Percentiles rank a stretch among this genome's conserved stretches.
phyloP scores from a whole-genome alignment of 2,113 vertebrate genomes.

The Corythornis cristatus region DNA sequence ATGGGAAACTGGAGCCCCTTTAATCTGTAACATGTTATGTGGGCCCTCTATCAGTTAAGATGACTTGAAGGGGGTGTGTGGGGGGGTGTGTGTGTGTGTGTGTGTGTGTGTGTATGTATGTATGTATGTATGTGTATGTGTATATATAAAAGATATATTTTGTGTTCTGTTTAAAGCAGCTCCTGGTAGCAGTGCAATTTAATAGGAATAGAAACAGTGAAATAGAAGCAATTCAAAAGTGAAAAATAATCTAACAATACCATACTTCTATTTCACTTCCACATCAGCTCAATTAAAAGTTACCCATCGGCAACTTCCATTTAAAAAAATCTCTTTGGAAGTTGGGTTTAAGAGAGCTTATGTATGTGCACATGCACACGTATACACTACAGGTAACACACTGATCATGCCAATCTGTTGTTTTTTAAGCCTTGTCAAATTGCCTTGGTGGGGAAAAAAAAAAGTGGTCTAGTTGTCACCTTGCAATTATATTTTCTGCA shows the following conservation, averaged over 20 bases:
- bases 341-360: background rate
- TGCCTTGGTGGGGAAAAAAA: background rate
- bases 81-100: background rate
- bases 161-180: background rate
- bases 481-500: background rate
- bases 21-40: conserved; percentile 5
- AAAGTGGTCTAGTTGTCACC: background rate
- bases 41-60: background rate
- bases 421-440: background rate
- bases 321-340: background rate
- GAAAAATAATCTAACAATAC: background rate
- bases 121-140: background rate
- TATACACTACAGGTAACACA: accelerated
- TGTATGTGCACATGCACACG: accelerated
- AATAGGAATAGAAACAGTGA: background rate
- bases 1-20: conserved; percentile 63
- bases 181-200: background rate
- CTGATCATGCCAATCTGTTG: background rate
- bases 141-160: background rate
- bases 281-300: background rate
- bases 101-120: background rate
- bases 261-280: background rate
- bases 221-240: background rate
- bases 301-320: background rate
- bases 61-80: background rate